Base-by-base conservation (phyloP, 2,888 invertebrate genomes). In the Coleophora flavipennella region DNA sequence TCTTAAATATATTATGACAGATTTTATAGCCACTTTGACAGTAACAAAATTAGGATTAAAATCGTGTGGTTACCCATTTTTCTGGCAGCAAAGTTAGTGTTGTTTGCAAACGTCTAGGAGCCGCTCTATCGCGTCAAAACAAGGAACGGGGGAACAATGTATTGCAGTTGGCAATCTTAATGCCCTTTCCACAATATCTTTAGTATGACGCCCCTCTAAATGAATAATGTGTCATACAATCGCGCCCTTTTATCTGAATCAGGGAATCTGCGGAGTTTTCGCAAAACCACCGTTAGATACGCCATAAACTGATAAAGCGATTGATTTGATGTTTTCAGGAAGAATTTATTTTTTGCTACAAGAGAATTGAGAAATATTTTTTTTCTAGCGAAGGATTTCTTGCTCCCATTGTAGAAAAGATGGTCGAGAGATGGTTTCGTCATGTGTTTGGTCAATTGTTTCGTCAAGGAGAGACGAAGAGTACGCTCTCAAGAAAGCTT, bases 121-220 rank as follows among this genome's bases (percentile, higher is more conserved):
- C 67, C 64, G 63, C 74, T 74, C 74, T 76, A 74, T 78, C 79
- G 74, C 72, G 80, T 80, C 83, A 81, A 83, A 81, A 84, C 83
- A 83, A 81, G 78, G 70, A 73, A 67, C 59, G 62, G 70, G 72
- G 72, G 72, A 63, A 71, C 71, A 75, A 77, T 75, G 77, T 77
- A 81, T 76, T 76, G 77, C 76, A 79, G 68, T 74, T 73, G 78
- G 81, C 77, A 80, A 81, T 79, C 81, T 81, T 79, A 80, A 80
- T 80, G 81, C 80, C 81, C 79, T 78, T 78, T 83, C 75, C 70
- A 72, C 79, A 74, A 79, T 83, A 83, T 81, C 80, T 81, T 80
- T 73, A 79, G 74, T 71, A 63, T 66, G 75, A 76, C 77, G 68
- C 80, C 80, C 78, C 72, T 70, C 71, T 54, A 74, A 83, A 81